Conservation (phyloP, 2,888 invertebrate species). For the Pocota personata region DNA sequence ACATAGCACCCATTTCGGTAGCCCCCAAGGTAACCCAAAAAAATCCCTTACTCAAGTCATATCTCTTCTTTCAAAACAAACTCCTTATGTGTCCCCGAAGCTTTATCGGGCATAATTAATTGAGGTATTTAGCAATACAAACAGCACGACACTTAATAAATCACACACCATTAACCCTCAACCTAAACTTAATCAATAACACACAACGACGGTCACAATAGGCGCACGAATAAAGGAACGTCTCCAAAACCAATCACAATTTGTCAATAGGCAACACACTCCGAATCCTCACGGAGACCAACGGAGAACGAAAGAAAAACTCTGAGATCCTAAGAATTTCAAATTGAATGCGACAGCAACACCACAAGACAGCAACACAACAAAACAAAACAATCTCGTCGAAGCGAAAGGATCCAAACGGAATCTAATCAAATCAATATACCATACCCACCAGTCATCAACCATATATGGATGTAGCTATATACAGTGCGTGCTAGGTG, state of each 20-base stretch:
- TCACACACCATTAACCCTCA: constrained; percentile 71
- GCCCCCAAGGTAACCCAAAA: background rate
- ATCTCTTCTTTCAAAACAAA: constrained; percentile 31
- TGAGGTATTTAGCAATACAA: constrained; percentile 73
- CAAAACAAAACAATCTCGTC: constrained; percentile 34
- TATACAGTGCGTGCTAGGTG: constrained; percentile 53
- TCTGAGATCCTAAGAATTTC: constrained; percentile 54
- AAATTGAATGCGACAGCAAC: constrained; percentile 69
- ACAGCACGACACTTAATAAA: constrained; percentile 71
- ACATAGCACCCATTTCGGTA: background rate
- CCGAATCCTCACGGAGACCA: background rate
- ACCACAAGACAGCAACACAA: constrained; percentile 38
- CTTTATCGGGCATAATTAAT: constrained; percentile 69
- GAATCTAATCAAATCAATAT: constrained; percentile 72
- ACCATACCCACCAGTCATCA: background rate
- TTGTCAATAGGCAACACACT: constrained; percentile 51
- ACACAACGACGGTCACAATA: constrained; percentile 55
- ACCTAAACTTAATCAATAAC: constrained; percentile 71
- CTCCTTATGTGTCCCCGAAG: constrained; percentile 35
- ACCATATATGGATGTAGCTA: background rate
- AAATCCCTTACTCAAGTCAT: background rate
- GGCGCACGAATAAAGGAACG: constrained; percentile 17
- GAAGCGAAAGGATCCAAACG: constrained; percentile 55
- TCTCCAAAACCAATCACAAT: constrained; percentile 63
- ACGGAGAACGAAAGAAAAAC: background rate